Conservation (phyloP, 2,888 invertebrate genomes). For the Heterodera filipjevi region DNA sequence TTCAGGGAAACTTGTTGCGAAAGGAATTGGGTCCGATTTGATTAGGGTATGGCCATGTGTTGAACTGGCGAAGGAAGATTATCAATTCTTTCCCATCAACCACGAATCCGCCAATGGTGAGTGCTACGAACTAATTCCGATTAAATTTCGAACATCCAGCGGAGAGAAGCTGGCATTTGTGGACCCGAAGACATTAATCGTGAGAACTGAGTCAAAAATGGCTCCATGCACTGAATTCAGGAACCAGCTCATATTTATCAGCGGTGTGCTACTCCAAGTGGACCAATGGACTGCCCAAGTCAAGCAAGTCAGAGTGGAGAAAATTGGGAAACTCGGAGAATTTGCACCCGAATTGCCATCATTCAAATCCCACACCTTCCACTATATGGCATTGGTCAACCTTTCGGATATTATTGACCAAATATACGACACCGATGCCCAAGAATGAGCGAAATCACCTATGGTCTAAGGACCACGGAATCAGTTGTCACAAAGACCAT, state of each 20-base stretch:
- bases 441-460: neutral
- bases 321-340: neutral
- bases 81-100: neutral
- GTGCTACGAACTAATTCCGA: slow-evolving; percentile 9
- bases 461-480: neutral
- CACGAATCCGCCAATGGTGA: neutral
- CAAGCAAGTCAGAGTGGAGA: neutral
- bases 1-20: neutral
- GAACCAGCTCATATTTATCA: neutral
- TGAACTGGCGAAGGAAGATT: neutral
- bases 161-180: neutral
- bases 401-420: neutral
- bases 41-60: slow-evolving; percentile 12
- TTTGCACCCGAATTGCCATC: neutral
- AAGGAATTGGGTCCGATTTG: neutral
- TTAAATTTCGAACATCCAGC: neutral
- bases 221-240: neutral
- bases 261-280: neutral
- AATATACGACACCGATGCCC: neutral
- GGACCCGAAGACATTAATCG: neutral
- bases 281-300: neutral
- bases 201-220: neutral
- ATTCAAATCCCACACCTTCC: neutral
- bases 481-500: neutral
- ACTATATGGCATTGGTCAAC: neutral